Evolutionary conservation across 1,140 invertebrate genomes (phyloP), one percentile per base, ranked within the genome.

Genomic region (Drosophila santomea): DNA sequence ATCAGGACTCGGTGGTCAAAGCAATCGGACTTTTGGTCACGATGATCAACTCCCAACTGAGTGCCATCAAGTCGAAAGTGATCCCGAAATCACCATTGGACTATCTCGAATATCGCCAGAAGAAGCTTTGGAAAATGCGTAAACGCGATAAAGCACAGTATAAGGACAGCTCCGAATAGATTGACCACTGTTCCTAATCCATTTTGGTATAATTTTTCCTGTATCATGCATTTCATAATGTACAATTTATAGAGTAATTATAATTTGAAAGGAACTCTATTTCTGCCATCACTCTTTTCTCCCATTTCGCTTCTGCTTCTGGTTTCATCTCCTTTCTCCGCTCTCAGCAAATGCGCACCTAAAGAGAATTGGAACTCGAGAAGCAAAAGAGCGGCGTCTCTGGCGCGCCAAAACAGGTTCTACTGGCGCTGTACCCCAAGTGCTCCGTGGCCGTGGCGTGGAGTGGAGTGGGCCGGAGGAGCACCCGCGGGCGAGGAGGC

Each of bases 391-490:
- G 60, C 44, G 60, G 39, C 12, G 36, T 48, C 67, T 69, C 51
- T 80, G 84, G 50, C 77, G 80, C 84, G 84, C 84, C 84, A 88
- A 89, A 88, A 89, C 84, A 76, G 85, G 84, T 88, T 88, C 84
- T 58, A 62, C 52, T 78, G 66, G 73, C 72, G 73, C 61, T 76
- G 62, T 78, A 72, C 50, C 66, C 50, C 66, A 55, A 72, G 74
- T 66, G 44, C 43, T 4, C 39, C 44, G 32, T 36, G 20, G 20
- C 20, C 20, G 20, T 20, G 52, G 56, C 35, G 11, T 57, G 39
- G 76, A 60, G 20, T 20, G 52, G 47, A 41, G 11, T 57, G 39
- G 76, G 64, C 62, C 41, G 62, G 20, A 44, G 32, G 32, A 32
- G 32, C 2, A 0, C 32, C 25, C 5, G 15, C 23, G 12, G 51